Evolutionary conservation across 1,140 invertebrate genomes (phyloP), one percentile per base, ranked within the genome.

Genomic region (Temnothorax curvispinosus): DNA sequence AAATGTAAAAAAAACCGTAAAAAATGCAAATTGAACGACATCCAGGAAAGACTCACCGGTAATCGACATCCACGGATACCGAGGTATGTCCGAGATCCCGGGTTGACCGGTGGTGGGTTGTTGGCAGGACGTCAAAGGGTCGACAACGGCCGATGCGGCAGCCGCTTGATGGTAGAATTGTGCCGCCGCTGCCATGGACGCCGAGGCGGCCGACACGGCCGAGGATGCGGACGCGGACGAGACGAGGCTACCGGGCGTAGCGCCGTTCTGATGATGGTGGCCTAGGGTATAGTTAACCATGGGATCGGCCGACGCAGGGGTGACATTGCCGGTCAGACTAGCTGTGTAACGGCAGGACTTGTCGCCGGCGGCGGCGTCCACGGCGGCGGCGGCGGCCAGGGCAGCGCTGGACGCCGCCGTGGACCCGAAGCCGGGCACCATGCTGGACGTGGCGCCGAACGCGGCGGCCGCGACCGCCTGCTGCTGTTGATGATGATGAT

Each of bases 51-150:
- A 97, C 97, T 97, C 97, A 99, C 98, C 98, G 96, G 98, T 98
- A 94, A 99, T 98, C 91, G 98, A 98, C 98, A 99, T 99, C 98
- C 98, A 99, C n/a, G 98, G 98, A 95, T 99, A 99, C 93, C 98
- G 96, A 18, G 98, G 98, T 93, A 99, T 98, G 95, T 98, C 98
- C 47, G 98, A 98, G 90, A 98, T 97, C 74, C 96, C 95, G 92
- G 97, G 96, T 96, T 97, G 96, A 92, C 97, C 96, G 90, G 97
- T 95, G 47, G 97, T 95, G 38, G 96, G 96, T 93, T 97, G 97
- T 94, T 95, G 97, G 94, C 96, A 96, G 67, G 96, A 96, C 82
- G 96, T 96, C 69, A 97, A 93, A 35, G 96, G 97, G 93, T 97
- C 97, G 54, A 96, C 96, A 87, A 96, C 96, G 90, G 95, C 96